Conservation (phyloP, 2,888 invertebrate genomes). For the Conchocele bisecta region DNA sequence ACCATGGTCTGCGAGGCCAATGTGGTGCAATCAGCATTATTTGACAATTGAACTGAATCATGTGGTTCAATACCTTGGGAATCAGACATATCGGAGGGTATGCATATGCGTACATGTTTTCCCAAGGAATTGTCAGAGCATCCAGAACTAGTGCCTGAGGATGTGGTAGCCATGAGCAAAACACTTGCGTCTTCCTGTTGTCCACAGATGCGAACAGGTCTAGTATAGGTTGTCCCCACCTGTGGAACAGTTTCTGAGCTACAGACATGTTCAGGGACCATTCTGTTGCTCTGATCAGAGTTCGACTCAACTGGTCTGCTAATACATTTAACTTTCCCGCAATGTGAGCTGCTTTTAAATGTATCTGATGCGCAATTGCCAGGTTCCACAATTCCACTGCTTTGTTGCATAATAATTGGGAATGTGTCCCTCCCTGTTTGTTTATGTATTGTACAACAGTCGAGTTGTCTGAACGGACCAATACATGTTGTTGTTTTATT, state of each 20-base stretch:
- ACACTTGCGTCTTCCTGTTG: slow-evolving; percentile 26
- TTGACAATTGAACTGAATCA: no score
- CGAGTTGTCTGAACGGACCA: no score
- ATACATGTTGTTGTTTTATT: no score
- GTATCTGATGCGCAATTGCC: slow-evolving; percentile 14
- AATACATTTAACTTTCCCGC: no score
- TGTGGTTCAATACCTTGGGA: no score
- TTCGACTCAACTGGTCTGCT: slow-evolving; percentile 17
- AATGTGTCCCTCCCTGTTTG: no score
- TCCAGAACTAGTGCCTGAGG: slow-evolving; percentile 37
- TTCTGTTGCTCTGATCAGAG: slow-evolving; percentile 13
- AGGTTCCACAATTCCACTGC: no score
- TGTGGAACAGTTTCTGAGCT: slow-evolving; percentile 5
- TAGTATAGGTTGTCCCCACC: neutral
- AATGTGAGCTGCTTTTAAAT: no score
- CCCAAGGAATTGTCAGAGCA: slow-evolving; percentile 44
- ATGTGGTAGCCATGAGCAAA: slow-evolving; percentile 30
- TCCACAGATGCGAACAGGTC: slow-evolving; percentile 30
- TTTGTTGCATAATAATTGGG: no score
- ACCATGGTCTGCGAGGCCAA: no score
- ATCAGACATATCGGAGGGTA: slow-evolving; percentile 41
- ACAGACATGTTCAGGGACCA: slow-evolving; percentile 18
- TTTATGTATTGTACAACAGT: no score
- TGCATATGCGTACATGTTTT: slow-evolving; percentile 41
- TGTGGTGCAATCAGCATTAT: no score